These are phyloP conservation scores for Platycercus adscitus DNA, from an alignment of 2,113 vertebrate genomes.

Conservation along the genomic window DNA sequence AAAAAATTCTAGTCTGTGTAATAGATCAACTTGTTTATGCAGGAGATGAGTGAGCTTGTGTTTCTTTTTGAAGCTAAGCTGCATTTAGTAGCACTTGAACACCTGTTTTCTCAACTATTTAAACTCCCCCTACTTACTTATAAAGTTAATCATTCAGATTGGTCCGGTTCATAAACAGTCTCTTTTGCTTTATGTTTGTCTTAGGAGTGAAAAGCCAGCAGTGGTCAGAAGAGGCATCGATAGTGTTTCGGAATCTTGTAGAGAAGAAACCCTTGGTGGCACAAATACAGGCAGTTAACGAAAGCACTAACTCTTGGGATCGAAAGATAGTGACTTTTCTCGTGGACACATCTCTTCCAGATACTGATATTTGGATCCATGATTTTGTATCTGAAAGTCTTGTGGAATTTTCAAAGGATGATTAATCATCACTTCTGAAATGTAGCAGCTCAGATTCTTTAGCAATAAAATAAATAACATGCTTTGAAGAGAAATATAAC, in stretches of 20 bases:
- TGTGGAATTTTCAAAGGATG: constrained; percentile 72
- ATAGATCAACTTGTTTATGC: not conserved
- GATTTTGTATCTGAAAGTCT: constrained; percentile 84
- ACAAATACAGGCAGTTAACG: constrained; percentile 81
- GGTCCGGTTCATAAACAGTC: not conserved
- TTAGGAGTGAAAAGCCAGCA: constrained; percentile 82
- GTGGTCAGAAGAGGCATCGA: constrained; percentile 91
- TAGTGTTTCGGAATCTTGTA: constrained; percentile 93
- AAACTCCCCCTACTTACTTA: not conserved
- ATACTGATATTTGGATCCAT: constrained; percentile 91
- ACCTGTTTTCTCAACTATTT: not conserved
- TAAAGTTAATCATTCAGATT: not conserved
- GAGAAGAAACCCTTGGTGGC: constrained; percentile 91
- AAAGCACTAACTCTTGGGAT: constrained; percentile 80
- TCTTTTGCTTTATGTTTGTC: constrained; percentile 20
- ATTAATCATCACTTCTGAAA: constrained; percentile 65
- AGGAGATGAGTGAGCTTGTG: not conserved
- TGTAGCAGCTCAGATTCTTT: constrained; percentile 48
- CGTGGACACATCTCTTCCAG: constrained; percentile 86
- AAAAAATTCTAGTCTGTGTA: not conserved
- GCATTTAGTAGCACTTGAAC: not conserved
- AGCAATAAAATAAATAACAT: constrained; percentile 73
- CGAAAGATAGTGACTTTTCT: constrained; percentile 84
- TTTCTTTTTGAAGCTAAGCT: not conserved
- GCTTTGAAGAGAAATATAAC: constrained; percentile 54